A percentile compares a stretch with the other conserved stretches of the same genome.
phyloP scores from a whole-genome alignment of 2,888 invertebrate genomes.

The Pammene fasciana region DNA sequence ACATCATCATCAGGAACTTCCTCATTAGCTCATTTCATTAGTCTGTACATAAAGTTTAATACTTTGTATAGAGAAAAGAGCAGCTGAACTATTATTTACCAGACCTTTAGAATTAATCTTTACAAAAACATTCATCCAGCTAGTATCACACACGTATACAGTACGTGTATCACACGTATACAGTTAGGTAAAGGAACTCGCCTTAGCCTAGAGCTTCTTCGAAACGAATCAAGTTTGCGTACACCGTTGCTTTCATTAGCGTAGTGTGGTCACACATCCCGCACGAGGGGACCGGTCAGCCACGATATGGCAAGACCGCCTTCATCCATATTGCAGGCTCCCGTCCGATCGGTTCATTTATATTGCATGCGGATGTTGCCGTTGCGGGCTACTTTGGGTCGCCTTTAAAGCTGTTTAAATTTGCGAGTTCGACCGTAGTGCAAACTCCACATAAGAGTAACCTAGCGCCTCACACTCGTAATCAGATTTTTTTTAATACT shows the following conservation, averaged over 20 bases:
- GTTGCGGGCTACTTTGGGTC: constrained; percentile 48
- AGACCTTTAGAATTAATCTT: too few species aligned
- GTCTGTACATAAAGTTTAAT: too few species aligned
- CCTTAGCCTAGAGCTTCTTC: constrained; percentile 40
- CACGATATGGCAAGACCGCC: constrained; percentile 65
- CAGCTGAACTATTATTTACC: too few species aligned
- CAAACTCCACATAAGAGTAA: not conserved
- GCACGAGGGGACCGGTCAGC: constrained; percentile 42
- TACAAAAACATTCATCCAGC: not conserved
- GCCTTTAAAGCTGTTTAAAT: constrained; percentile 17
- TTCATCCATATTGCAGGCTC: constrained; percentile 65
- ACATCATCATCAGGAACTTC: too few species aligned
- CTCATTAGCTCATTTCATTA: too few species aligned
- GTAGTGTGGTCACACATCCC: constrained; percentile 39
- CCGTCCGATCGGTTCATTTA: constrained; percentile 66
- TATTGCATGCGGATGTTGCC: constrained; percentile 63
- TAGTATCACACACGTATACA: not conserved
- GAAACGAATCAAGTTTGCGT: constrained; percentile 52
- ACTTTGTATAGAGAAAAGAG: too few species aligned
- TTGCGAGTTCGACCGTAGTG: not conserved
- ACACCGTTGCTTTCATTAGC: constrained; percentile 55
- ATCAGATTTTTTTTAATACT: too few species aligned
- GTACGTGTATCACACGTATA: constrained; percentile 18
- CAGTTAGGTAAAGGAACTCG: constrained; percentile 29
- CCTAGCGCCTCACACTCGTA: not conserved